Evolutionary conservation across 1,140 invertebrate species (phyloP).

Genomic region (Solenopsis fugax): DNA sequence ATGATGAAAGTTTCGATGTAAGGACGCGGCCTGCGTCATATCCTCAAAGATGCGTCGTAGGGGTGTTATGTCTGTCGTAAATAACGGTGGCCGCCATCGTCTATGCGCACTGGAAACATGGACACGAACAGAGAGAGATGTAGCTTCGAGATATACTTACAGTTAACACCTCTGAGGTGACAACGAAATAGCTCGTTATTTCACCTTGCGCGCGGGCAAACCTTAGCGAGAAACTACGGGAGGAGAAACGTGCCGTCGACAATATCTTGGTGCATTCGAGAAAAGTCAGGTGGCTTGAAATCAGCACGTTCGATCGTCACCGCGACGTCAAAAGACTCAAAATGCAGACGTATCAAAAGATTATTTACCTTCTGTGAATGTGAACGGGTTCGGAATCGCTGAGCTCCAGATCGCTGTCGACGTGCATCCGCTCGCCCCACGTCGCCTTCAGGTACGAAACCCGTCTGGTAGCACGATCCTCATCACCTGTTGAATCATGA

Average conservation of each 20-base stretch:
- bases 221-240: background rate
- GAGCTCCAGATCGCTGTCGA: conserved; percentile 90
- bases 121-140: conserved; percentile 61
- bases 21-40: conserved; percentile 83
- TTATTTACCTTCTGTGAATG: conserved; percentile 88
- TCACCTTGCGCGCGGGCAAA: conserved; percentile 13
- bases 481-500: conserved; percentile 88
- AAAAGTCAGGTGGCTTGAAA: background rate
- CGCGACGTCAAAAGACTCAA: background rate
- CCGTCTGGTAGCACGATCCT: conserved; percentile 93
- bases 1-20: conserved; percentile 80
- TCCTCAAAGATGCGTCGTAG: conserved; percentile 92
- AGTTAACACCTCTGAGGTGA: conserved; percentile 37
- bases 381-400: conserved; percentile 89
- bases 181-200: conserved; percentile 41
- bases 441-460: conserved; percentile 97
- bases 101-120: conserved; percentile 88
- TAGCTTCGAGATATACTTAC: conserved; percentile 63
- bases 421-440: conserved; percentile 89
- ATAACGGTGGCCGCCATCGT: conserved; percentile 90
- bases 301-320: conserved; percentile 5
- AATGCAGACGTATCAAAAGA: background rate
- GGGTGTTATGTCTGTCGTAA: conserved; percentile 91
- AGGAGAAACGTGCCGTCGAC: background rate
- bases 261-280: background rate